Percentiles rank a stretch among this genome's conserved stretches.
Conservation (phyloP, 92 coral and sea anemone genomes). For the Isaurus tuberculatus region DNA sequence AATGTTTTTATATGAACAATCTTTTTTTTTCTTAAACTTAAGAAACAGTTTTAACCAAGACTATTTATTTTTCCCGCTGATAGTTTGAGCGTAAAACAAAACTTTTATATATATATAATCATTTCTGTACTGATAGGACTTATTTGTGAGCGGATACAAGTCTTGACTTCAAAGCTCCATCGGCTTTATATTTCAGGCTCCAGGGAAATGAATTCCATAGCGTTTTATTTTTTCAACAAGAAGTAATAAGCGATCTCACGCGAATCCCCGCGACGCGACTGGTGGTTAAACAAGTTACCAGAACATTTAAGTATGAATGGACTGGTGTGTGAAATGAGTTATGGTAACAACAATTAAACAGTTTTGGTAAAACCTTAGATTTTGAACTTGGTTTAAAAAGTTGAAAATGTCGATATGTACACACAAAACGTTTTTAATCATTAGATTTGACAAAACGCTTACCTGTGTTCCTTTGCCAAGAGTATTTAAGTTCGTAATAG, state of each 20-base stretch:
- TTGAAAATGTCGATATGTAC: conserved; percentile 10
- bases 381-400: conserved; percentile 13
- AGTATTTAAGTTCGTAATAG: conserved; percentile 6
- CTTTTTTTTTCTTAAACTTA: not conserved
- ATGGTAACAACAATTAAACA: not conserved
- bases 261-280: not conserved
- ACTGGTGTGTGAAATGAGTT: conserved; percentile 26
- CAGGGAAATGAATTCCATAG: not conserved
- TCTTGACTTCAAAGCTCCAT: not conserved
- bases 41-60: not conserved
- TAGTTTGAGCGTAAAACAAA: not conserved
- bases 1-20: not conserved
- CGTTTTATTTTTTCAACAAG: not conserved
- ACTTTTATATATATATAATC: not conserved
- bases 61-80: not conserved
- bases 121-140: not conserved
- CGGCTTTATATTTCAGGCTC: too few relatives aligned
- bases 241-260: conserved; percentile 6
- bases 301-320: not conserved
- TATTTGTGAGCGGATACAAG: not conserved
- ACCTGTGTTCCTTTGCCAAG: not conserved
- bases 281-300: conserved; percentile 31
- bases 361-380: not conserved
- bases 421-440: conserved; percentile 2
- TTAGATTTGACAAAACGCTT: not conserved